Evolutionary conservation across 1,140 invertebrate genomes (phyloP).

Genomic region (Cherax quadricarinatus): DNA sequence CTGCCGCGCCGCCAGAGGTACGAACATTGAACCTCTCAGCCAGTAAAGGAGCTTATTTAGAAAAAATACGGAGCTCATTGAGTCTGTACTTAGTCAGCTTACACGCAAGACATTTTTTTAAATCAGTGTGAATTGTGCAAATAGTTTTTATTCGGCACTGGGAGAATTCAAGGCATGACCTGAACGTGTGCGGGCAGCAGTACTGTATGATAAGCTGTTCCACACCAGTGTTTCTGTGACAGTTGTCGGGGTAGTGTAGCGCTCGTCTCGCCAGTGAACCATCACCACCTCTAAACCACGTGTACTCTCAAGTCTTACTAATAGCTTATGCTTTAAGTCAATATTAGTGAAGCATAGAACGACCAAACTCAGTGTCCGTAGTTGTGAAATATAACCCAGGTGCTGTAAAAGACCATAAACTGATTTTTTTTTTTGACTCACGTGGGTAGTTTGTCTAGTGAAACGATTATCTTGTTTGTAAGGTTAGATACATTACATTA

Average conservation of each 20-base stretch:
- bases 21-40: neutral
- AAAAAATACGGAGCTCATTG: too few species aligned
- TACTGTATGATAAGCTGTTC: neutral
- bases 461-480: neutral
- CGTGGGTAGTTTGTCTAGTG: neutral
- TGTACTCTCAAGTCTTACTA: neutral
- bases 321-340: neutral
- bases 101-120: too few species aligned
- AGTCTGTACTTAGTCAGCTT: neutral
- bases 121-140: neutral
- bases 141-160: neutral
- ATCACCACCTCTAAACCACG: constrained; percentile 17
- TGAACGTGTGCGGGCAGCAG: neutral
- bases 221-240: constrained; percentile 6
- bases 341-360: neutral
- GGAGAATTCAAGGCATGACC: constrained; percentile 23
- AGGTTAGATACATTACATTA: neutral
- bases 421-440: neutral
- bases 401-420: neutral
- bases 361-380: neutral
- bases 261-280: neutral
- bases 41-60: neutral
- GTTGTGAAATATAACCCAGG: neutral
- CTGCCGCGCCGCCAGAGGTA: constrained; percentile 23
- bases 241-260: neutral